Evolutionary conservation across 2,888 invertebrate genomes (phyloP), one percentile per base, ranked within the genome.

Genomic region (Tiliacea aurago): DNA sequence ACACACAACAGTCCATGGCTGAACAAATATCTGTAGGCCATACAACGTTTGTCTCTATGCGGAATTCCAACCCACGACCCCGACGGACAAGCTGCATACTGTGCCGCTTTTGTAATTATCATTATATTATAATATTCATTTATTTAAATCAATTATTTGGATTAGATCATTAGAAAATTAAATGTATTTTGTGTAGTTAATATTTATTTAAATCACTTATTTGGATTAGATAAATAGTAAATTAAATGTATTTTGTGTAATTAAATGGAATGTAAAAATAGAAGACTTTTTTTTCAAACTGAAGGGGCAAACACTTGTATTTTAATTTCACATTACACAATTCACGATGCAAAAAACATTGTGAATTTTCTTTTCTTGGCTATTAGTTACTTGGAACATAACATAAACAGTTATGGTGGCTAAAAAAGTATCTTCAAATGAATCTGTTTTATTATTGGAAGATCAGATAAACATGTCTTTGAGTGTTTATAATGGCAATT

Each of bases 1-100:
- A 75, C 28, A 66, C 56, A 78, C 68, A 66, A 73, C 41, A 77
- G 73, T 70, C 55, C 55, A 73, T 74, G 62, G 56, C 61, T 70
- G 62, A 71, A 78, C 81, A 78, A 81, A 81, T 74, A 81, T 78
- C 70, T 81, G 61, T 78, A 51, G 53, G 49, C 58, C 53, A 78
- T 74, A 65, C 73, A 78, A 81, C 74, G 81, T 74, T 81, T 78
- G 81, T 81, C 70, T 65, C 70, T 70, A 33, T 45, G 74, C 58
- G 81, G 81, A 78, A 81, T 70, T 69, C 74, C 68, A 81, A 81
- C 74, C 68, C 65, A 28, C 74, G 81, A 81, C 81, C 81, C 73
- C 64, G 61, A 68, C 33, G 64, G 61, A 74, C 47, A 66, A 43
- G 49, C 56, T 51, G 53, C 56, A 56, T 18, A 53, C 51, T 20